Conservation (phyloP, 2,888 invertebrate genomes). For the Limnephilus rhombicus region DNA sequence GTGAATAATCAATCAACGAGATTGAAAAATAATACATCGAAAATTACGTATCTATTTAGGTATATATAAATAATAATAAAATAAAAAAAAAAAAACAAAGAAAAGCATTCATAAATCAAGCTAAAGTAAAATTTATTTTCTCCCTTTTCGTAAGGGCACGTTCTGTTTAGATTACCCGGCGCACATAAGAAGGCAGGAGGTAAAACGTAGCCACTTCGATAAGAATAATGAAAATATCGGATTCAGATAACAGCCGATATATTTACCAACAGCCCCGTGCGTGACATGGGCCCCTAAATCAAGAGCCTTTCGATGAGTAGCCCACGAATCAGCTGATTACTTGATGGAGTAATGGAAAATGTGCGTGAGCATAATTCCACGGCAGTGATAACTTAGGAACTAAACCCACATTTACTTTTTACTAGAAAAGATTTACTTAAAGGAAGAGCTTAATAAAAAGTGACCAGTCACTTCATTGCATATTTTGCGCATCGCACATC, state of each 20-base stretch:
- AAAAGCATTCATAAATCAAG: not conserved
- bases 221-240: conserved; percentile 51
- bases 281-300: conserved; percentile 62
- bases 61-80: not conserved
- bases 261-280: conserved; percentile 52
- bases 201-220: conserved; percentile 26
- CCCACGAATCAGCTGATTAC: conserved; percentile 64
- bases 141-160: conserved; percentile 6
- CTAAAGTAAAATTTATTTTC: conserved; percentile 21
- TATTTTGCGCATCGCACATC: not conserved
- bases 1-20: not conserved
- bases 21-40: not conserved
- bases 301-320: conserved; percentile 60
- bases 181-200: conserved; percentile 25
- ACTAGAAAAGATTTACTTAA: not conserved
- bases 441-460: conserved; percentile 30
- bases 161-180: conserved; percentile 35
- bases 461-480: not conserved
- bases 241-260: conserved; percentile 58
- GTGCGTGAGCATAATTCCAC: conserved; percentile 63
- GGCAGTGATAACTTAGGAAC: conserved; percentile 59
- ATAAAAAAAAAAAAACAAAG: conserved; percentile 17
- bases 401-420: conserved; percentile 17
- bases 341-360: conserved; percentile 65
- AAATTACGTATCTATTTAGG: not conserved